phyloP scores from a whole-genome alignment of 2,113 vertebrate genomes.

The Scatophagus argus region DNA sequence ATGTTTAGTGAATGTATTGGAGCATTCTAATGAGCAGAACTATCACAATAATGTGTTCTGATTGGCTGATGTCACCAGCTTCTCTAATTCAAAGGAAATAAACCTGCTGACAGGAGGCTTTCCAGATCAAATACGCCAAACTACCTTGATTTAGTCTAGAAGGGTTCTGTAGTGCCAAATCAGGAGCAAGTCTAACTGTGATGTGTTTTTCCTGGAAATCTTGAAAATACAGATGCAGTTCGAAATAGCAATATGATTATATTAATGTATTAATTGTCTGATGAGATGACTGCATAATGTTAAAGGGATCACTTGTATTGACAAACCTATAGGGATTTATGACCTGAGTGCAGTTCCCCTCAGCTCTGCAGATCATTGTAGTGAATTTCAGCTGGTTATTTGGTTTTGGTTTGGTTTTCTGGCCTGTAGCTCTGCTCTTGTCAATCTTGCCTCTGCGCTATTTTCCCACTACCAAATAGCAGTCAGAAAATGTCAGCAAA shows the following conservation, averaged over 20 bases:
- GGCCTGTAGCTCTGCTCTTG: not conserved
- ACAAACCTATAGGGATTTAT: too few species aligned
- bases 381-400: not conserved
- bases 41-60: not conserved
- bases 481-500: not conserved
- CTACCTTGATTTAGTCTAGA: not conserved
- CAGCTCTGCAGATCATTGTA: not conserved
- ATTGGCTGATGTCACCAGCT: slow-evolving; percentile 20
- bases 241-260: not conserved
- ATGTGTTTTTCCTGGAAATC: not conserved
- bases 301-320: too few species aligned
- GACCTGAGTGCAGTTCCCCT: too few species aligned
- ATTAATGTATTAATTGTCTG: too few species aligned
- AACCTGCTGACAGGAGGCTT: slow-evolving; percentile 41
- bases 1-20: slow-evolving; percentile 37
- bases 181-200: slow-evolving; percentile 31
- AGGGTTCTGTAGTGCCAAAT: not conserved
- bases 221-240: not conserved
- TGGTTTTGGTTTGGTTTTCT: slow-evolving; percentile 6
- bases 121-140: slow-evolving; percentile 30
- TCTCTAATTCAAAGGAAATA: slow-evolving; percentile 49
- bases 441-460: too few species aligned
- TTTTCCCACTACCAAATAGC: not conserved
- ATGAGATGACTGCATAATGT: too few species aligned
- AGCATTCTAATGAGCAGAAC: not conserved